These are phyloP conservation scores for Rhabdomys pumilio DNA, from an alignment of 2,797 vertebrate species.

Conservation along the genomic window DNA sequence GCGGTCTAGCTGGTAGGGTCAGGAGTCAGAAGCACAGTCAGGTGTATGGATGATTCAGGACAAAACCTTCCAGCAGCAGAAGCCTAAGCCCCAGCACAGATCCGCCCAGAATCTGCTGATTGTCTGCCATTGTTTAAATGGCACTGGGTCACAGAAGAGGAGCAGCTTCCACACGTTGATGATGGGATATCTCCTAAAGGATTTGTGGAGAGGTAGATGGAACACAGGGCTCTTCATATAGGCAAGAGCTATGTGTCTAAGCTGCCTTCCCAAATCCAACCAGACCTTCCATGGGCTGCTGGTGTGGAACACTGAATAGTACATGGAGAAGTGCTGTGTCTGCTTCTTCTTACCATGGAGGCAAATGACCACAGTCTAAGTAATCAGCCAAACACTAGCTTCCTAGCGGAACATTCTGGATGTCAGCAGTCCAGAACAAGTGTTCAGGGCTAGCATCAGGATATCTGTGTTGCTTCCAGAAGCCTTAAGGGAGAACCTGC, in stretches of 20 bases:
- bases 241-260: too few relatives aligned
- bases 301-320: not conserved
- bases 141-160: conserved; percentile 4
- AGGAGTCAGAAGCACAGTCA: not conserved
- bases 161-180: not conserved
- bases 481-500: not conserved
- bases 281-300: too few relatives aligned
- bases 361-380: not conserved
- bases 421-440: not conserved
- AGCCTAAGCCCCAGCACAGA: not conserved
- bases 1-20: not conserved
- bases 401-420: not conserved
- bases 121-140: conserved; percentile 3
- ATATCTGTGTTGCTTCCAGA: not conserved
- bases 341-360: not conserved
- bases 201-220: not conserved
- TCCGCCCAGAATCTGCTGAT: too few relatives aligned
- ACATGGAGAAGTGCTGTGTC: not conserved
- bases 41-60: not conserved
- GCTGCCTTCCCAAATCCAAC: not conserved
- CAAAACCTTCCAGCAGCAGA: conserved; percentile 37
- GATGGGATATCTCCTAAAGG: not conserved
- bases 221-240: not conserved
- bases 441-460: not conserved
- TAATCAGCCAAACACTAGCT: not conserved